phyloP scores from a whole-genome alignment of 1,140 invertebrate species.

The Drosophila hydei region DNA sequence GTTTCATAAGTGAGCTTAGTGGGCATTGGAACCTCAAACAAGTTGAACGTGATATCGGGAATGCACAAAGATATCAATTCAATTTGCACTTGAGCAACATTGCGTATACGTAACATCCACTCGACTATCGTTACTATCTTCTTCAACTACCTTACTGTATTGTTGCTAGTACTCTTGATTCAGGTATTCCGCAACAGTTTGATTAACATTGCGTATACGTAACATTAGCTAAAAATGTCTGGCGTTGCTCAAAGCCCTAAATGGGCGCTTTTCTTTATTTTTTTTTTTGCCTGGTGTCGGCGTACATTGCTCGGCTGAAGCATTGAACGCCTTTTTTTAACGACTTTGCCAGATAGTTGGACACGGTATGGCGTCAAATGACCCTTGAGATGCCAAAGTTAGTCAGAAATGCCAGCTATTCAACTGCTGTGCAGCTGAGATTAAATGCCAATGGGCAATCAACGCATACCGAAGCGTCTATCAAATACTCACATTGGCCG shows the following conservation, averaged over 20 bases:
- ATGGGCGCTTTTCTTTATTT: not conserved
- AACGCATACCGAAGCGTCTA: conserved; percentile 51
- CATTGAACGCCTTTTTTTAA: not conserved
- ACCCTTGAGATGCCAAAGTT: conserved; percentile 20
- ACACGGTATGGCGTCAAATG: conserved; percentile 1
- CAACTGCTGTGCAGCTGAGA: conserved; percentile 42
- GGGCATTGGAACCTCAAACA: too few relatives aligned
- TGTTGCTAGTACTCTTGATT: not conserved
- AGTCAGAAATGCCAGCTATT: conserved; percentile 23
- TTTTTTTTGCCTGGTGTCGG: not conserved
- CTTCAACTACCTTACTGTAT: too few relatives aligned
- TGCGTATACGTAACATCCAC: conserved; percentile 12
- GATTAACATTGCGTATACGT: not conserved
- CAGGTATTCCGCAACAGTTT: not conserved
- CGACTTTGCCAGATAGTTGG: not conserved
- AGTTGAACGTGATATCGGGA: too few relatives aligned
- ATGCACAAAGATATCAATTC: too few relatives aligned
- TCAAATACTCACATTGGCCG: conserved; percentile 15
- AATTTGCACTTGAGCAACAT: not conserved
- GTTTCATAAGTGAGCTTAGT: too few relatives aligned
- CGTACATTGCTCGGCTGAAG: not conserved
- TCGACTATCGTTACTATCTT: too few relatives aligned
- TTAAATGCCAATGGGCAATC: conserved; percentile 68
- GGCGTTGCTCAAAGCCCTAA: not conserved
- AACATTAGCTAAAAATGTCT: not conserved